Evolutionary conservation across 2,888 invertebrate genomes (phyloP).

Genomic region (Mesorhabditis belari): DNA sequence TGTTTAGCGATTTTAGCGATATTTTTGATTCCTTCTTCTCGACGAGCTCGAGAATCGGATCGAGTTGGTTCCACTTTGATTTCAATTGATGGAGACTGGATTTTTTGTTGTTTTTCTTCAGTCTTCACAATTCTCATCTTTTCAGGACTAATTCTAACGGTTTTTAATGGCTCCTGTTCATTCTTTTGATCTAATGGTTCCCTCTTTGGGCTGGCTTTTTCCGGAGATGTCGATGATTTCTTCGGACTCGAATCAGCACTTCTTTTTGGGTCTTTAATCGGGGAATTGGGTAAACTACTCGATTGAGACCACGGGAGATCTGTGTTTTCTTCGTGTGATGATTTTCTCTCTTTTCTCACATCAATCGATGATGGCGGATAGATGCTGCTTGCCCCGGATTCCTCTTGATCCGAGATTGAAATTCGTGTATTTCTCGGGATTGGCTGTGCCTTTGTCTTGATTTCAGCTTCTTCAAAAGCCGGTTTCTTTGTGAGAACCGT

Average conservation of each 20-base stretch:
- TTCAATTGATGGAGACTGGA: too few species aligned
- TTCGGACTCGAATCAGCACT: background rate
- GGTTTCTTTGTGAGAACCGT: background rate
- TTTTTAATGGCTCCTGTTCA: background rate
- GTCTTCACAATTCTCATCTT: background rate
- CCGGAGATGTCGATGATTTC: background rate
- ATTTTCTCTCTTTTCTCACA: background rate
- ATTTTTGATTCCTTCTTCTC: slow-evolving; percentile 7
- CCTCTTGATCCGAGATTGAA: background rate
- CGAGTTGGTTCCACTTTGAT: background rate
- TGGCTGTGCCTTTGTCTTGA: too few species aligned
- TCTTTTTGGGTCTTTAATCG: background rate
- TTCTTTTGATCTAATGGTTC: background rate
- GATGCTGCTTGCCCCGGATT: background rate
- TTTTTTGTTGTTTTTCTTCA: background rate
- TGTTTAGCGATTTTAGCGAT: slow-evolving; percentile 18
- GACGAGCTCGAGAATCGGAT: background rate
- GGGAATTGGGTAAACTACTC: background rate
- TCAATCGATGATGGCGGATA: background rate
- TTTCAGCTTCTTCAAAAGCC: background rate
- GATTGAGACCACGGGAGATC: background rate
- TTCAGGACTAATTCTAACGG: background rate
- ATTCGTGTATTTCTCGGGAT: background rate
- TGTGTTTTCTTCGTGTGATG: background rate
- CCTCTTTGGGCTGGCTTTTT: background rate